Percentiles rank a stretch among this genome's conserved stretches.
phyloP scores from a whole-genome alignment of 2,888 invertebrate genomes.

The Ophioninae sp. region DNA sequence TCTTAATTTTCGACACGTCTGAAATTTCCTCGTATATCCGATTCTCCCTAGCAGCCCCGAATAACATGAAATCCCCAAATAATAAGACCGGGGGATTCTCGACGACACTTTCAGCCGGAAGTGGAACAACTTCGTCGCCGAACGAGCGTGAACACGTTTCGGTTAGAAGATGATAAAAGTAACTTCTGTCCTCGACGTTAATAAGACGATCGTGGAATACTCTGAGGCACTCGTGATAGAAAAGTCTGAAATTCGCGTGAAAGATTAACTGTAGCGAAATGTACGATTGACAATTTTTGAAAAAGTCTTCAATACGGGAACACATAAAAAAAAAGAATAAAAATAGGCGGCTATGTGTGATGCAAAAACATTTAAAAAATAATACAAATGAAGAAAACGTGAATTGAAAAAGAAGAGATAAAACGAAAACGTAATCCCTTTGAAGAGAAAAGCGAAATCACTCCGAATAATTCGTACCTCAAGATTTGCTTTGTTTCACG shows the following conservation, averaged over 20 bases:
- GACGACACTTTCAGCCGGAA: conserved; percentile 84
- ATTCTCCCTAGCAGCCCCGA: conserved; percentile 87
- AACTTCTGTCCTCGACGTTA: conserved; percentile 90
- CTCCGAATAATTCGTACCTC: conserved; percentile 80
- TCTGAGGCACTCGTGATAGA: conserved; percentile 95
- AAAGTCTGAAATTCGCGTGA: conserved; percentile 84
- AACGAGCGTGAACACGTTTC: conserved; percentile 86
- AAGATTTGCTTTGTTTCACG: conserved; percentile 86
- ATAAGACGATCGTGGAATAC: conserved; percentile 96
- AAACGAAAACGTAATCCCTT: too few species aligned
- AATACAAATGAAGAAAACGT: too few species aligned
- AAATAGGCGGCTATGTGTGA: too few species aligned
- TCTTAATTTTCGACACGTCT: conserved; percentile 87
- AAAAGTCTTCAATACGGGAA: background rate
- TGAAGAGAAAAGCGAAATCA: too few species aligned
- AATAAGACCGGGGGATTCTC: conserved; percentile 86
- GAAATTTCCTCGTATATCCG: conserved; percentile 91
- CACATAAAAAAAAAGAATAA: background rate
- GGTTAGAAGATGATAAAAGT: conserved; percentile 89
- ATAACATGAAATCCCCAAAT: conserved; percentile 93
- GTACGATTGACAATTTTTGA: background rate
- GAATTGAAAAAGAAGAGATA: too few species aligned
- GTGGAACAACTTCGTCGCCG: conserved; percentile 83
- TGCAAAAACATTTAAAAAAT: too few species aligned
- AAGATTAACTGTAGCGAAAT: background rate